phyloP scores from a whole-genome alignment of 2,888 invertebrate species.

The Epinotia nisella region DNA sequence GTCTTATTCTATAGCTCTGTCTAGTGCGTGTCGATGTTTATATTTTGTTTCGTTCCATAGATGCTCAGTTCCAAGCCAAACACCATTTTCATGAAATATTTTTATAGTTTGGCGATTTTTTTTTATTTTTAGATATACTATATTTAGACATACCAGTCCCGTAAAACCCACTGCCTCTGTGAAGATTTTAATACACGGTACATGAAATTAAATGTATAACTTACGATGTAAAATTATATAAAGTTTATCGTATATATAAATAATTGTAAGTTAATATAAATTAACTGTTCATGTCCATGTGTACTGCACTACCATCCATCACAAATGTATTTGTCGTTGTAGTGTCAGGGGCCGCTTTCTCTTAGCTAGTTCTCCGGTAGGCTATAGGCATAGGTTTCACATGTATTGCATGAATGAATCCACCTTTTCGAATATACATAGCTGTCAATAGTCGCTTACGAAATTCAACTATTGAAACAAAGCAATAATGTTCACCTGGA shows the following conservation, averaged over 20 bases:
- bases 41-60: not conserved
- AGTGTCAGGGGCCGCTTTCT: constrained; percentile 16
- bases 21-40: constrained; percentile 10
- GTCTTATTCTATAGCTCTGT: constrained; percentile 13
- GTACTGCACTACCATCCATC: constrained; percentile 40
- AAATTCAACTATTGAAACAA: constrained; percentile 48
- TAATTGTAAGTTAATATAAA: constrained; percentile 34
- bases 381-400: constrained; percentile 33
- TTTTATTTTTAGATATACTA: constrained; percentile 25
- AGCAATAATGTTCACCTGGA: constrained; percentile 64
- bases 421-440: constrained; percentile 31
- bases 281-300: constrained; percentile 38
- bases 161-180: constrained; percentile 34
- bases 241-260: constrained; percentile 34
- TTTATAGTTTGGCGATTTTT: constrained; percentile 14
- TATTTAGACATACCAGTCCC: constrained; percentile 26
- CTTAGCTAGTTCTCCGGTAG: constrained; percentile 10
- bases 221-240: constrained; percentile 35
- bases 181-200: constrained; percentile 35
- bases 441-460: constrained; percentile 28
- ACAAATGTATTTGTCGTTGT: constrained; percentile 35
- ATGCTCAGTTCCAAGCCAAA: constrained; percentile 15
- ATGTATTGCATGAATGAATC: constrained; percentile 38
- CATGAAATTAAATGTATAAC: constrained; percentile 28
- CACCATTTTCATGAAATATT: not conserved